Evolutionary conservation across 2,797 vertebrate species (phyloP), one percentile per base, ranked within the genome.

Genomic region (Sphenodon punctatus): DNA sequence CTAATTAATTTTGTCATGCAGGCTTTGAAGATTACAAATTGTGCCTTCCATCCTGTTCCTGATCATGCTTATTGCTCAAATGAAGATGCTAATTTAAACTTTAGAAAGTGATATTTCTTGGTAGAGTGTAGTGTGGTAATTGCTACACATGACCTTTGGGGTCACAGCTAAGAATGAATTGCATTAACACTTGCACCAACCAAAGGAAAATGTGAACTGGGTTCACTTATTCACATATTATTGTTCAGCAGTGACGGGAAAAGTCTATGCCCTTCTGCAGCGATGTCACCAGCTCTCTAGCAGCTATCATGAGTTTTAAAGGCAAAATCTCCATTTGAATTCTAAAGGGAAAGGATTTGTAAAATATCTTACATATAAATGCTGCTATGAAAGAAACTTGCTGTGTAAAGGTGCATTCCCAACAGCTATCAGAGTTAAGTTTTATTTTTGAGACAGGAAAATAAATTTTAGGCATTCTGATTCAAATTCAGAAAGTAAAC

Each of bases 1-100:
- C 82, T 80, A 85, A 70, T 80, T 89, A 84, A 88, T 87, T 79
- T 80, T 83, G 32, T 66, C 65, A 58, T 2, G 4, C 60, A 72
- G 48, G 48, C 20, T 16, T 38, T 46, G 41, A 75, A 66, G 66
- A 79, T 75, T 32, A 71, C 75, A 90, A 77, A 5, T 46, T n/a
- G 72, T 55, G 42, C 38, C 32, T 68, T 59, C 53, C 48, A 36
- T 61, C 38, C 39, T 49, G 67, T 32, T 60, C 30, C 46, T 43
- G 25, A 53, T 45, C 39, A 74, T 36, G n/a, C 22, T 73, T 17
- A n/a, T 48, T 65, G 53, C 22, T 65, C 36, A 46, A 66, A 59
- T 17, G 32, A 56, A 25, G 17, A 22, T 46, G 17, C 38, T 34
- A 53, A 30, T 30, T 53, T 53, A 53, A 53, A 53, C 8, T 27